Base-by-base conservation (phyloP, 2,888 invertebrate genomes). In the Adelognathus sp. region DNA sequence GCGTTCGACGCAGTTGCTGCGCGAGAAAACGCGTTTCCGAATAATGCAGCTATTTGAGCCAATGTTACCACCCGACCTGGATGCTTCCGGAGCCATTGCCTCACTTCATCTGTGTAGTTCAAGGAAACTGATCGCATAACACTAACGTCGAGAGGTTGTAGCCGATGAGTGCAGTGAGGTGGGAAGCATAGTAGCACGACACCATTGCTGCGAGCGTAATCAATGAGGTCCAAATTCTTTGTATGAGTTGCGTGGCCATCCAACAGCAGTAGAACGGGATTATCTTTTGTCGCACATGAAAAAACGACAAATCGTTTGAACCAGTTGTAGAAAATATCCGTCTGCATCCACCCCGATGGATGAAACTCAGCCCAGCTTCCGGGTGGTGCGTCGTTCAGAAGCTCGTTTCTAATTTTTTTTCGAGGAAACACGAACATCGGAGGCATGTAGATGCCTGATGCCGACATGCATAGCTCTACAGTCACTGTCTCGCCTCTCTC, bases 211-310 rank as follows among this genome's bases (percentile, higher is more conserved):
- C 83, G 33, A 16, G 86, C 84, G 63, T 83, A 79, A 70, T 87
- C 84, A 5, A 87, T 81, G 7, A 88, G 60, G 33, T 86, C 82
- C 27, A 86, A 73, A 77, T 90, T 88, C 81, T 88, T 88, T 3
- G 86, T 89, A 69, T 88, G 88, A 29, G 85, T 84, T 2, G 83
- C 75, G 74, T 91, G 89, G 2, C 88, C 88, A 83, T 92, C 89
- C 14, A 90, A 75, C 14, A 91, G 78, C 46, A 90, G 18, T 7
- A 31, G 44, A 5, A 21, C 44, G 14, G 29, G 16, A 16, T 63
- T 63, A 16, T 63, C 63, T 31, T 63, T 31, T n/a, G 31, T 46
- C 9, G 46, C 18, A 16, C 21, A 14, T 11, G 46, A 44, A 14
- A 18, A 4, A 7, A 31, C 31, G 6, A 44, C 33, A 33, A 46